Evolutionary conservation across 92 coral and sea anemone genomes (phyloP).

Genomic region (Porites divaricata): DNA sequence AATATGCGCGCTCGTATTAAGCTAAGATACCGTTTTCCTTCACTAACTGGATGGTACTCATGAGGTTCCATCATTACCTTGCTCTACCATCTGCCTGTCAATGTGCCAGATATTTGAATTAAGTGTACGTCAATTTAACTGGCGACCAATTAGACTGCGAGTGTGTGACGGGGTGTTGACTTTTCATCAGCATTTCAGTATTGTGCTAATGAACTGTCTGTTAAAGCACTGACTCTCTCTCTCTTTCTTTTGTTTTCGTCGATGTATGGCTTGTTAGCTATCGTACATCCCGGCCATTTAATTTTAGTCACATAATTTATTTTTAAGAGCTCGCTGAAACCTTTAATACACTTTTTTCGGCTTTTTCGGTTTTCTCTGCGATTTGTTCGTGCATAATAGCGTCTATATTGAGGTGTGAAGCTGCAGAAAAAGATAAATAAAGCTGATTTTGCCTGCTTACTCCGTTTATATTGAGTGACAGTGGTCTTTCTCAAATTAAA

Average conservation of each 20-base stretch:
- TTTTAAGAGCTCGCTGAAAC: neutral
- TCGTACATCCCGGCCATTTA: neutral
- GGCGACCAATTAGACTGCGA: conserved; percentile 18
- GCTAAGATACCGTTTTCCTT: neutral
- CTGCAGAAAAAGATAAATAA: conserved; percentile 17
- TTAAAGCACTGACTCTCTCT: neutral
- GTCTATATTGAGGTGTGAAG: conserved; percentile 2
- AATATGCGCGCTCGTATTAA: too few species aligned
- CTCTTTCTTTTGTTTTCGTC: conserved; percentile 23
- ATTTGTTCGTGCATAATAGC: neutral
- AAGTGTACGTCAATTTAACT: conserved; percentile 11
- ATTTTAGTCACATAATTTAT: neutral
- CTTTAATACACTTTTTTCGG: neutral
- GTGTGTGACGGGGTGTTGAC: conserved; percentile 9
- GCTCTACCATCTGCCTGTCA: conserved; percentile 39
- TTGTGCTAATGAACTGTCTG: conserved; percentile 40
- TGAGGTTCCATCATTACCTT: neutral
- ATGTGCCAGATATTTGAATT: conserved; percentile 26
- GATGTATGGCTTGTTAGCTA: conserved; percentile 1
- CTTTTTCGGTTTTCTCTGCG: neutral
- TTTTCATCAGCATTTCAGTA: conserved; percentile 18
- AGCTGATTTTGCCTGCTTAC: conserved; percentile 19
- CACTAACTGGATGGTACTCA: neutral
- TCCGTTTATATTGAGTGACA: conserved; percentile 20
- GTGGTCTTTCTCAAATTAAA: conserved; percentile 1